Conservation (phyloP, 2,797 vertebrate genomes). For the Poecilia velifera region DNA sequence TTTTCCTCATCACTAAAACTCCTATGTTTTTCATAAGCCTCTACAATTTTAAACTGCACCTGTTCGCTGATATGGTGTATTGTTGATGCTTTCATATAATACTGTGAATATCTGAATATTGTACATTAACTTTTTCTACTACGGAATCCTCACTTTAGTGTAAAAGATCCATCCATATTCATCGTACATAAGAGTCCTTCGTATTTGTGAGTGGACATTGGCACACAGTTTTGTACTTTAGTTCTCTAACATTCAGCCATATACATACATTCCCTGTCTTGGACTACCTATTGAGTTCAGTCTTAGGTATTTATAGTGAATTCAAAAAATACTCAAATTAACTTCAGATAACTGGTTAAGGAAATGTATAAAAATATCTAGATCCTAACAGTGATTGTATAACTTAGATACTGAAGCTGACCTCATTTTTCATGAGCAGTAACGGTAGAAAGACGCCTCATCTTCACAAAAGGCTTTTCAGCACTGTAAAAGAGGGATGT, state of each 20-base stretch:
- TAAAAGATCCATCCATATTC: too few relatives aligned
- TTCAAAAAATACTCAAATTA: background rate
- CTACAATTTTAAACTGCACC: background rate
- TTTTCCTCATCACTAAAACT: background rate
- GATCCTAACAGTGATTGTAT: background rate
- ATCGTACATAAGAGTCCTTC: too few relatives aligned
- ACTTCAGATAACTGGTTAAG: background rate
- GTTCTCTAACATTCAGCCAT: background rate
- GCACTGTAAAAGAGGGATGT: background rate
- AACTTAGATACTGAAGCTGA: background rate
- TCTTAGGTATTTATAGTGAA: background rate
- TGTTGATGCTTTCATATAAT: background rate
- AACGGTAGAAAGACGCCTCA: background rate
- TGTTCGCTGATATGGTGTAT: background rate
- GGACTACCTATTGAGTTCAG: background rate
- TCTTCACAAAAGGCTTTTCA: background rate
- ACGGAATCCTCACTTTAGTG: too few relatives aligned
- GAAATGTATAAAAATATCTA: background rate
- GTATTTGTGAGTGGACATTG: too few relatives aligned
- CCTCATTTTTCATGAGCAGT: background rate
- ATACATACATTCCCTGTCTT: background rate
- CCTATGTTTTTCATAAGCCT: background rate
- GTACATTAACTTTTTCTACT: too few relatives aligned
- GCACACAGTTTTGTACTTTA: background rate
- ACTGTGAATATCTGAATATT: too few relatives aligned